phyloP scores from a whole-genome alignment of 2,113 vertebrate genomes.

The Paralichthys olivaceus region DNA sequence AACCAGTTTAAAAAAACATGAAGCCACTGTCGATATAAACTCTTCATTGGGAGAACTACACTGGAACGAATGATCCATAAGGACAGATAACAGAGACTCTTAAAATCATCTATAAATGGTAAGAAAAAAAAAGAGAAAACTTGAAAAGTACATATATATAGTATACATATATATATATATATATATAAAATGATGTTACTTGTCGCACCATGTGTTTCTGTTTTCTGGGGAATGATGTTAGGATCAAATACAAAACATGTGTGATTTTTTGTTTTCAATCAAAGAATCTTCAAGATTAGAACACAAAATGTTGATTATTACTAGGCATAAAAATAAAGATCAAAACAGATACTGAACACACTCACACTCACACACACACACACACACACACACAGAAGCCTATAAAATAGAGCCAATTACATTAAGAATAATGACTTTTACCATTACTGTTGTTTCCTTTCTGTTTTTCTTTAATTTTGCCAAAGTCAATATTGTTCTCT shows the following conservation, averaged over 20 bases:
- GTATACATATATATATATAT: slow-evolving; percentile 42
- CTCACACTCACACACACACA: slow-evolving; percentile 20
- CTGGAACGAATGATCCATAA: slow-evolving; percentile 13
- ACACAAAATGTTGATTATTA: slow-evolving; percentile 34
- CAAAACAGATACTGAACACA: slow-evolving; percentile 35
- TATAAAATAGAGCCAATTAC: slow-evolving; percentile 55
- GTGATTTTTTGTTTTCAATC: slow-evolving; percentile 52
- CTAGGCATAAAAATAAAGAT: slow-evolving; percentile 28
- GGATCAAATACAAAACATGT: slow-evolving; percentile 54
- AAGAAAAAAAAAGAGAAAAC: slow-evolving; percentile 50
- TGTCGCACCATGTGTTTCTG: slow-evolving; percentile 78
- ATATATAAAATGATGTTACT: slow-evolving; percentile 70
- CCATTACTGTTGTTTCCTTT: slow-evolving; percentile 69
- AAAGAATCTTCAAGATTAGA: slow-evolving; percentile 48
- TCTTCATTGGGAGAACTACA: slow-evolving; percentile 27
- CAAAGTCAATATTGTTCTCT: slow-evolving; percentile 81
- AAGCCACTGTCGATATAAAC: slow-evolving; percentile 2
- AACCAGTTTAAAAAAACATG: neutral
- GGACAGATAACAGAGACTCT: slow-evolving; percentile 50
- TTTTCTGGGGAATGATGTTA: slow-evolving; percentile 69
- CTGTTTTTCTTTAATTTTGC: slow-evolving; percentile 72
- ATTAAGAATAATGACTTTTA: slow-evolving; percentile 57
- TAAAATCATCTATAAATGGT: slow-evolving; percentile 31
- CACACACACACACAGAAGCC: slow-evolving; percentile 52
- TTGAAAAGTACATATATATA: slow-evolving; percentile 65